Conservation (phyloP, 2,797 vertebrate genomes). For the Pygocentrus nattereri region DNA sequence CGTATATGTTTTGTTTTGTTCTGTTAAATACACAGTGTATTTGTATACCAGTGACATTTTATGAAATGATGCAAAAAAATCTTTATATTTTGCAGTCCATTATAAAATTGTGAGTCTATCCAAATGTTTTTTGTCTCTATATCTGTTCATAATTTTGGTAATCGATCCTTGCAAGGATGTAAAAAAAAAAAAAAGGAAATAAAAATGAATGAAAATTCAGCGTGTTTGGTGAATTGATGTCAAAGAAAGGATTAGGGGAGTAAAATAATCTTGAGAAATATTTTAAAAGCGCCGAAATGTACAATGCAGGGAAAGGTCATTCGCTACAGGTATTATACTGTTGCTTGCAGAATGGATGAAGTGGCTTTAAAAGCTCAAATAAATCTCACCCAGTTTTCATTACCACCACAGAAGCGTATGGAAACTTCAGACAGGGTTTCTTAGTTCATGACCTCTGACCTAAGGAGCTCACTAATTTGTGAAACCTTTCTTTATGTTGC, state of each 20-base stretch:
- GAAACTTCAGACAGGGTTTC: constrained; percentile 76
- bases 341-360: background rate
- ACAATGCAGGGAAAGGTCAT: background rate
- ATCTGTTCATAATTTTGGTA: constrained; percentile 92
- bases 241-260: too few species aligned
- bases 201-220: constrained; percentile 61
- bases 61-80: constrained; percentile 87
- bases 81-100: constrained; percentile 89
- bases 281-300: background rate
- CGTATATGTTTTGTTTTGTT: constrained; percentile 77
- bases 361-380: constrained; percentile 58
- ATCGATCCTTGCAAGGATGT: constrained; percentile 92
- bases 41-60: constrained; percentile 96
- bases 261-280: background rate
- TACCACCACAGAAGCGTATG: constrained; percentile 63
- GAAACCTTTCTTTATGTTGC: constrained; percentile 42
- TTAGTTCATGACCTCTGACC: constrained; percentile 57
- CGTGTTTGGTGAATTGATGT: constrained; percentile 39
- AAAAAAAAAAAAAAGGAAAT: constrained; percentile 81
- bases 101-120: constrained; percentile 90
- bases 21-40: constrained; percentile 93
- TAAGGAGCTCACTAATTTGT: constrained; percentile 57
- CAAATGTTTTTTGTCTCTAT: constrained; percentile 88
- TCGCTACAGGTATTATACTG: background rate
- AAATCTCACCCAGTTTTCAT: constrained; percentile 81